Evolutionary conservation across 2,113 vertebrate species (phyloP).

Genomic region (Paralichthys olivaceus): DNA sequence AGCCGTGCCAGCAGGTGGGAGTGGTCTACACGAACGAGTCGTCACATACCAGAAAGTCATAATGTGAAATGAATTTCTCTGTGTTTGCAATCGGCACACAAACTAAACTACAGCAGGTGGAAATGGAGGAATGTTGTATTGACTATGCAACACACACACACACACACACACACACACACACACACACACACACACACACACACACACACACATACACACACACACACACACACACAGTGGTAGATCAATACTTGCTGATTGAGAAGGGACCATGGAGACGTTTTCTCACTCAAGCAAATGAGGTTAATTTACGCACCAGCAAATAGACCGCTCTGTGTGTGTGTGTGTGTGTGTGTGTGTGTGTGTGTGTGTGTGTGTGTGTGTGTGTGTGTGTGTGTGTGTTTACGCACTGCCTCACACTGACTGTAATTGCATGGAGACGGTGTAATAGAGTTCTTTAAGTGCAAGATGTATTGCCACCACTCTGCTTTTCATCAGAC

Average conservation of each 20-base stretch:
- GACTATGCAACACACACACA: background rate
- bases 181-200: background rate
- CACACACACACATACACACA: no score
- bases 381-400: background rate
- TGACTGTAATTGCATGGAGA: conserved; percentile 45
- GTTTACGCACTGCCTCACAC: no score
- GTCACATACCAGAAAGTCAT: no score
- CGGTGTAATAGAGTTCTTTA: conserved; percentile 37
- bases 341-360: background rate
- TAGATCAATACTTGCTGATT: conserved; percentile 49
- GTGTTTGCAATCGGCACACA: no score
- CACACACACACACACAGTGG: background rate
- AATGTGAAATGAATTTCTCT: no score
- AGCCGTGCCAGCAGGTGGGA: no score
- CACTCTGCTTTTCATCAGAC: background rate
- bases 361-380: conserved; percentile 10
- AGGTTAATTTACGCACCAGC: conserved; percentile 32
- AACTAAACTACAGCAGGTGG: no score
- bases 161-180: background rate
- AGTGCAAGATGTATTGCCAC: conserved; percentile 33
- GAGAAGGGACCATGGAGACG: conserved; percentile 20
- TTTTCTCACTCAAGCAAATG: conserved; percentile 39
- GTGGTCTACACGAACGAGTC: no score
- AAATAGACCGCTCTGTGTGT: conserved; percentile 17
- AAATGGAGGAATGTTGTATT: background rate